Base-by-base conservation (phyloP, 2,113 vertebrate species). In the Percopsis transmontana region DNA sequence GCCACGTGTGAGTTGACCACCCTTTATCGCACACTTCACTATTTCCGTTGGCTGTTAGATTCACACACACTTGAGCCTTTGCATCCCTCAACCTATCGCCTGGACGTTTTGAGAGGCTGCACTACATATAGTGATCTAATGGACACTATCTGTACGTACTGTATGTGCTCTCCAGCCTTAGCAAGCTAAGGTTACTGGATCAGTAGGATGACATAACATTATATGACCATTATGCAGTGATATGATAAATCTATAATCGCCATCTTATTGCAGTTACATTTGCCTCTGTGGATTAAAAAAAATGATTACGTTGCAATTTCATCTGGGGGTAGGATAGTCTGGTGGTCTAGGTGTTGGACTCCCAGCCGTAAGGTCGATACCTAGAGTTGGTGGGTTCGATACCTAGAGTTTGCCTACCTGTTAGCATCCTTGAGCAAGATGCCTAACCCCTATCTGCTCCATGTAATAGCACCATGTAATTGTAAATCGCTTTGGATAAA, bases 81-180 rank as follows among this genome's bases (percentile, higher is more conserved):
- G 15, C 54, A 67, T 79, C 62, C 57, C 65, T 41, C 6, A 1
- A 66, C 63, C 65, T 59, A 52, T 76, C 74, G 51, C 52, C 62
- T 66, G 0, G 10, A 40, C 45, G 72, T 65, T 44, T 27, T 79
- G 76, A 84, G 70, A 62, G 68, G 58, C 70, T 67, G 55, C 27
- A 52, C 69, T 27, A 51, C 21, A 24, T 54, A 24, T 41, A 23
- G 69, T 38, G 13, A 33, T 47, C 66, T 76, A n/a, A 62, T 69
- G 24, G 41, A 53, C 62, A 55, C 66, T 55, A 48, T 44, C 55
- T 77, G 63, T 68, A 41, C 60, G 48, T 33, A 15, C 47, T 20
- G 24, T n/a, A 58, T 51, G 45, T 18, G 16, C n/a, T 51, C 9
- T 44, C 54, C 42, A 33, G 15, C 18, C 19, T 66, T 18, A 3